Evolutionary conservation across 2,113 vertebrate genomes (phyloP).

Genomic region (Macrotis lagotis): DNA sequence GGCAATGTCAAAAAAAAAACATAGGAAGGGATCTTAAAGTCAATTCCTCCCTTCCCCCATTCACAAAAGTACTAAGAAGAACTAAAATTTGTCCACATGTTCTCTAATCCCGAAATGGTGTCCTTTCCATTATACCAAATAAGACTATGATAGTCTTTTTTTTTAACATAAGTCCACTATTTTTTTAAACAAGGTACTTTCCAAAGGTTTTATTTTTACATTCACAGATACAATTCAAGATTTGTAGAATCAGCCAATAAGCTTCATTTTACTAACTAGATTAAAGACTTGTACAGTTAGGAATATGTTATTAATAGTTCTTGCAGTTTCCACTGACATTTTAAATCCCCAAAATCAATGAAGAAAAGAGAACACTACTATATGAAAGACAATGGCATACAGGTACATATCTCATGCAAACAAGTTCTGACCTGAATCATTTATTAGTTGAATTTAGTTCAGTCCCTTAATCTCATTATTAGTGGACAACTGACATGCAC

Average conservation of each 20-base stretch:
- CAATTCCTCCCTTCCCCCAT: not conserved
- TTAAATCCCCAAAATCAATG: not conserved
- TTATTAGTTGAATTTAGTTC: not conserved
- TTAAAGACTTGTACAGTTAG: not conserved
- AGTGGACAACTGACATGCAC: not conserved
- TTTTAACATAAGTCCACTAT: conserved; percentile 60
- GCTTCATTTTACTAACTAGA: conserved; percentile 35
- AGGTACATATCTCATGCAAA: not conserved
- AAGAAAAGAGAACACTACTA: not conserved
- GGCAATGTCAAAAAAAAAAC: conserved; percentile 70
- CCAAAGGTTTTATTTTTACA: conserved; percentile 73
- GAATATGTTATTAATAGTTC: not conserved
- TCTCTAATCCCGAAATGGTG: not conserved
- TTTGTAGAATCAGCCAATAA: conserved; percentile 39
- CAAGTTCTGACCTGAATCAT: not conserved
- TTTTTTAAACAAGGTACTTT: conserved; percentile 61
- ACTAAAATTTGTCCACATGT: not conserved
- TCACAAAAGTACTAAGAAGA: not conserved
- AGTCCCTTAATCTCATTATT: not conserved
- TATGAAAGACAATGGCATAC: not conserved
- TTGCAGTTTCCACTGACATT: not conserved
- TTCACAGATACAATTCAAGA: conserved; percentile 60
- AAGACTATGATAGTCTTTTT: conserved; percentile 16
- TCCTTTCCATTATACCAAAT: not conserved
- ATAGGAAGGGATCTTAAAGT: not conserved